Evolutionary conservation across 2,113 vertebrate genomes (phyloP).

Genomic region (Neotragus pygmaeus): DNA sequence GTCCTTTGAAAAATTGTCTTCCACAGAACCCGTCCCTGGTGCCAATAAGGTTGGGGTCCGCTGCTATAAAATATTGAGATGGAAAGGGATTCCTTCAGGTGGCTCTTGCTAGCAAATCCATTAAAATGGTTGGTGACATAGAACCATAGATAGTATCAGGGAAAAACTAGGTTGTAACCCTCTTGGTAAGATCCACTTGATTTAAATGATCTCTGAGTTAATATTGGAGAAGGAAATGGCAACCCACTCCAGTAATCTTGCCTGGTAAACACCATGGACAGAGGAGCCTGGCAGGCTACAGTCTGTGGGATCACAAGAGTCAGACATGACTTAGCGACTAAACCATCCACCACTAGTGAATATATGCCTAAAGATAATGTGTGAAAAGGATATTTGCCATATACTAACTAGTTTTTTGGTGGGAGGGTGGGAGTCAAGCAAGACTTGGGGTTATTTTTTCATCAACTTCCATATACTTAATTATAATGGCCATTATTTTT

Average conservation of each 20-base stretch:
- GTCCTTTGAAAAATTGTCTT: neutral
- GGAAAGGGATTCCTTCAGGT: neutral
- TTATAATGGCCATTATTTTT: constrained; percentile 21
- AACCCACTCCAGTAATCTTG: neutral
- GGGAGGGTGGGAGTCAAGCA: neutral
- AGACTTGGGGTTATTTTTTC: neutral
- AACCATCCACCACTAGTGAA: neutral
- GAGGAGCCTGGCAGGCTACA: neutral
- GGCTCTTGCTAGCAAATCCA: neutral
- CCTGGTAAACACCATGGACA: neutral
- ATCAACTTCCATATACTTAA: neutral
- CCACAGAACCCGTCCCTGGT: neutral
- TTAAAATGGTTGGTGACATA: neutral
- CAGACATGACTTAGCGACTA: neutral
- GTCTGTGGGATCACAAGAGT: neutral
- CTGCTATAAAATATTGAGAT: neutral
- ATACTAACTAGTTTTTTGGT: neutral
- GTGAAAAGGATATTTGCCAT: neutral
- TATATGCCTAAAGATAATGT: neutral
- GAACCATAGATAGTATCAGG: neutral
- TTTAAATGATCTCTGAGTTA: neutral
- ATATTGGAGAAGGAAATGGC: neutral
- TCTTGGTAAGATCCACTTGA: neutral
- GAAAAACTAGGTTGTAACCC: neutral
- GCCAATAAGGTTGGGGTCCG: neutral